Evolutionary conservation across 2,888 invertebrate genomes (phyloP).

Genomic region (Sericinus montela): DNA sequence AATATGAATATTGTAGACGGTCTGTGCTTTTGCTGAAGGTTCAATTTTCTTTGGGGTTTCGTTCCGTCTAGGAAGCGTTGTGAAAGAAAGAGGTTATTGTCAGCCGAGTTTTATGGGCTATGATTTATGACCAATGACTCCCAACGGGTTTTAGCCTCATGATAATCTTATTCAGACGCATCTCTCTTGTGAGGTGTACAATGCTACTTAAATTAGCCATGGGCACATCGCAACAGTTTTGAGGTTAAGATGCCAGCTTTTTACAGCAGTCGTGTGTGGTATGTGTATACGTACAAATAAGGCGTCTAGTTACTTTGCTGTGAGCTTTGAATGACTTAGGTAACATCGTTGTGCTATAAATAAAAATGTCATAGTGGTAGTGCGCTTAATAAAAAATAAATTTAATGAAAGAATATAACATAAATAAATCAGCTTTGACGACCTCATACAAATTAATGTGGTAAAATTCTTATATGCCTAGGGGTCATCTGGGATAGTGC

Average conservation of each 20-base stretch:
- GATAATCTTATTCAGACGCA: slow-evolving; percentile 75
- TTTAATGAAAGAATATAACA: slow-evolving; percentile 27
- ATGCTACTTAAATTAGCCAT: slow-evolving; percentile 79
- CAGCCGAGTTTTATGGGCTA: slow-evolving; percentile 76
- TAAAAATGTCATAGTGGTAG: slow-evolving; percentile 25
- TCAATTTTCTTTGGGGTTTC: slow-evolving; percentile 26
- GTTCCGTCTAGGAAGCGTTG: slow-evolving; percentile 54
- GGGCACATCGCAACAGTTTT: slow-evolving; percentile 58
- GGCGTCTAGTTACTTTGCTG: slow-evolving; percentile 8
- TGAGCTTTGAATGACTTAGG: slow-evolving; percentile 10
- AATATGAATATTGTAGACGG: slow-evolving; percentile 22
- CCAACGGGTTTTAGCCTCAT: slow-evolving; percentile 72
- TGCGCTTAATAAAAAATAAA: slow-evolving; percentile 54
- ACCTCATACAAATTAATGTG: no score
- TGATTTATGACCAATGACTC: slow-evolving; percentile 79
- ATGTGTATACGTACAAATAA: slow-evolving; percentile 31
- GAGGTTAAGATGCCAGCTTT: slow-evolving; percentile 47
- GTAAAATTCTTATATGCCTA: no score
- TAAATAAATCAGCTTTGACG: no score
- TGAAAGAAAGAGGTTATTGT: slow-evolving; percentile 70
- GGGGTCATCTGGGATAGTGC: no score
- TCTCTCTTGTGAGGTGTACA: slow-evolving; percentile 69
- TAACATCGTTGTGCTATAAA: no score
- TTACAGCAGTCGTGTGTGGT: slow-evolving; percentile 51
- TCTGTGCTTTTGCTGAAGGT: slow-evolving; percentile 27